Evolutionary conservation across 2,888 invertebrate genomes (phyloP), one percentile per base, ranked within the genome.

Genomic region (Notocelia uddmanniana): DNA sequence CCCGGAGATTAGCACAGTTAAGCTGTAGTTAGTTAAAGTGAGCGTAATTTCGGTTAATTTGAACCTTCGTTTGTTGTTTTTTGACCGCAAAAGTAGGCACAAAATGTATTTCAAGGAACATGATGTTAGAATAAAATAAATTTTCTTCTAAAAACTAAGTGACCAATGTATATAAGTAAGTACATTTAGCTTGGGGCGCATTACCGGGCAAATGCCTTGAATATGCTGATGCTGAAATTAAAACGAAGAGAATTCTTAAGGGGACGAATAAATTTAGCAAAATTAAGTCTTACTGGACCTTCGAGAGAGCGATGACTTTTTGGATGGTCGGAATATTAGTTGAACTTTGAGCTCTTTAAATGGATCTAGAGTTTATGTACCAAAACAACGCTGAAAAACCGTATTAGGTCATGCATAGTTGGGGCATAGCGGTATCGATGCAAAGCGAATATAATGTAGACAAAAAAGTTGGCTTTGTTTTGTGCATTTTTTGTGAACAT

Each of bases 191-290:
- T 41, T 60, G 54, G 59, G 54, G 41, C 54, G 52, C 45, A 54
- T 66, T 60, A 66, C 59, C 45, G 54, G 54, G 59, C 52, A 52
- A 63, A 48, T 31, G 69, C 62, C 55, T 45, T 13, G 48, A 71
- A 71, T 67, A 67, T 67, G 66, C 71, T 72, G 72, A 68, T 68
- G 62, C 62, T 59, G 19, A 62, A 67, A 62, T 72, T 55, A 37
- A 68, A 60, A 72, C 13, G 69, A 69, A 50, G 59, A 55, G 37
- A 55, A 60, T 60, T 72, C 60, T 68, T 72, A 68, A 72, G 55
- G 62, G 50, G 10, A 23, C 18, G 31, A 68, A 50, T 62, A 68
- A n/a, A n/a, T n/a, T n/a, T n/a, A n/a, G n/a, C n/a, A n/a, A n/a
- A n/a, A 72, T 72, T 72, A 62, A 60, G 66, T 45, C 66, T 55